Evolutionary conservation across 2,113 vertebrate genomes (phyloP).

Genomic region (Desmodus rotundus): DNA sequence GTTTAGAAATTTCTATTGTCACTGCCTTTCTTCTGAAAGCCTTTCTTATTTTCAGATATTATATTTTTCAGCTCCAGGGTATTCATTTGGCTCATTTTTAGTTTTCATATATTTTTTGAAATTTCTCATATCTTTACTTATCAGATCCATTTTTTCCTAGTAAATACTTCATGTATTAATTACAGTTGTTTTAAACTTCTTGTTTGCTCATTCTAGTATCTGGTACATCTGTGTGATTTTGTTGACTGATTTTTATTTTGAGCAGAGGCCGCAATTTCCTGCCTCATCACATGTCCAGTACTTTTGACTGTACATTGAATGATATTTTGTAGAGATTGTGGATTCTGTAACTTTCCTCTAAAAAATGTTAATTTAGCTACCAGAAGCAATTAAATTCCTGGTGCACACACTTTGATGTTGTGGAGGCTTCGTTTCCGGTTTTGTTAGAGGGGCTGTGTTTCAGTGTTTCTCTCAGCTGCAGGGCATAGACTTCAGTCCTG

Average conservation of each 20-base stretch:
- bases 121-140: neutral
- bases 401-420: neutral
- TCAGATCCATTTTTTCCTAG: neutral
- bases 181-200: neutral
- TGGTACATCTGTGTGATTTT: neutral
- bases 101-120: neutral
- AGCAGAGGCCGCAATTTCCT: neutral
- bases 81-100: neutral
- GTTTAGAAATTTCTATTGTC: neutral
- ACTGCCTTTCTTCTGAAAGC: neutral
- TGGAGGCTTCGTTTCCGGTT: neutral
- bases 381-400: neutral
- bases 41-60: neutral
- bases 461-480: neutral
- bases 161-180: neutral
- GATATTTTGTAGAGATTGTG: neutral
- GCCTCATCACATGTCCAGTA: neutral
- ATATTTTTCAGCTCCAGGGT: neutral
- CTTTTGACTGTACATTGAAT: neutral
- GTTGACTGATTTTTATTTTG: neutral
- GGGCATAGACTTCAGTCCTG: neutral
- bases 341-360: neutral
- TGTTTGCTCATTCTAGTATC: neutral
- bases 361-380: neutral
- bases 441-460: neutral